Evolutionary conservation across 1,140 invertebrate species (phyloP).

Genomic region (Lutraria rhynchaena): DNA sequence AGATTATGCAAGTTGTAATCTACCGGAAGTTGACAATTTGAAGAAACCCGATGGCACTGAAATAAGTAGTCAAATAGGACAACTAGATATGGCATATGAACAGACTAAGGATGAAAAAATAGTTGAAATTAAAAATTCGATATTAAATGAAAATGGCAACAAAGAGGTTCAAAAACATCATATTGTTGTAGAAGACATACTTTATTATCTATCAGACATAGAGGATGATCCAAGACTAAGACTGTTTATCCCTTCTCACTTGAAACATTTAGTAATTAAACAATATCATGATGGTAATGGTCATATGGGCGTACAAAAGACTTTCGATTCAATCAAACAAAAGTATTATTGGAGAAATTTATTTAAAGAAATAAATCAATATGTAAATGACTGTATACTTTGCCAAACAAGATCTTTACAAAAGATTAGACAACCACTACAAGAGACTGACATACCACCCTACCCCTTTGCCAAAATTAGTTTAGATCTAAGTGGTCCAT

Average conservation of each 20-base stretch:
- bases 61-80: too few relatives aligned
- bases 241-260: slow-evolving; percentile 34
- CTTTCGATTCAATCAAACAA: neutral
- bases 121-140: neutral
- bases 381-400: slow-evolving; percentile 18
- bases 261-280: slow-evolving; percentile 41
- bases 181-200: neutral
- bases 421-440: slow-evolving; percentile 31
- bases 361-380: slow-evolving; percentile 42
- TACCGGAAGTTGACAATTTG: neutral
- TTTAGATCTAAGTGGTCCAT: slow-evolving; percentile 62
- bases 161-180: neutral
- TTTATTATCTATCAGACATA: slow-evolving; percentile 35
- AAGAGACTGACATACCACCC: slow-evolving; percentile 52
- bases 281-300: slow-evolving; percentile 60
- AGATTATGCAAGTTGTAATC: slow-evolving; percentile 25
- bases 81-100: slow-evolving; percentile 39
- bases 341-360: slow-evolving; percentile 59
- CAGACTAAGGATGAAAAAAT: slow-evolving; percentile 40
- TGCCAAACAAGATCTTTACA: slow-evolving; percentile 57
- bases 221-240: slow-evolving; percentile 20
- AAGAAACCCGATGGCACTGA: neutral
- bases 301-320: slow-evolving; percentile 56
- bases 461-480: slow-evolving; percentile 48
- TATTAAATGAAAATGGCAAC: neutral